These are phyloP conservation scores for Laupala kohalensis DNA, from an alignment of 1,140 invertebrate genomes.

Conservation along the genomic window DNA sequence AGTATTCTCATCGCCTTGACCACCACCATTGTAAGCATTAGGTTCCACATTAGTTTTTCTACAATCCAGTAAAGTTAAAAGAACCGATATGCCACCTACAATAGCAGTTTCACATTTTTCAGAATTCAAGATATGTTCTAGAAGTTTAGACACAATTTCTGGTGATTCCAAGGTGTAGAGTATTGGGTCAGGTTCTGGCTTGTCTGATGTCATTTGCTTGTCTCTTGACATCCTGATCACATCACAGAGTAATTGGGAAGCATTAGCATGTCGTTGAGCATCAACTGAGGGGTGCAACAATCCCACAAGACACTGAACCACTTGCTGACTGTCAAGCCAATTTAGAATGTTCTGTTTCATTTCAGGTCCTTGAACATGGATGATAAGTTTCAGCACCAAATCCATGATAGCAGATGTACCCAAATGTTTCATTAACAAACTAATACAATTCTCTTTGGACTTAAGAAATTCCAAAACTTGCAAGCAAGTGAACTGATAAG, in stretches of 20 bases:
- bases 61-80: slow-evolving; percentile 53
- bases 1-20: slow-evolving; percentile 20
- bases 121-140: slow-evolving; percentile 55
- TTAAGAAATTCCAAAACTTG: slow-evolving; percentile 86
- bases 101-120: slow-evolving; percentile 57
- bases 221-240: slow-evolving; percentile 57
- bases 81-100: slow-evolving; percentile 63
- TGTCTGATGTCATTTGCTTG: slow-evolving; percentile 43
- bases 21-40: background rate
- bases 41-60: slow-evolving; percentile 27
- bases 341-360: slow-evolving; percentile 68
- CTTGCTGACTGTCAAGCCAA: slow-evolving; percentile 80
- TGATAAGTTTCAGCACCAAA: slow-evolving; percentile 75
- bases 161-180: slow-evolving; percentile 52
- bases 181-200: slow-evolving; percentile 46
- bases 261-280: slow-evolving; percentile 63
- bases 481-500: slow-evolving; percentile 77
- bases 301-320: slow-evolving; percentile 69
- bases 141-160: slow-evolving; percentile 46
- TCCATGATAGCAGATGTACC: slow-evolving; percentile 93
- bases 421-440: slow-evolving; percentile 73
- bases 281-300: slow-evolving; percentile 62
- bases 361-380: slow-evolving; percentile 66
- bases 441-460: slow-evolving; percentile 70
- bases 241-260: slow-evolving; percentile 69